Base-by-base conservation (phyloP, 2,888 invertebrate species). In the Cerastoderma edule region DNA sequence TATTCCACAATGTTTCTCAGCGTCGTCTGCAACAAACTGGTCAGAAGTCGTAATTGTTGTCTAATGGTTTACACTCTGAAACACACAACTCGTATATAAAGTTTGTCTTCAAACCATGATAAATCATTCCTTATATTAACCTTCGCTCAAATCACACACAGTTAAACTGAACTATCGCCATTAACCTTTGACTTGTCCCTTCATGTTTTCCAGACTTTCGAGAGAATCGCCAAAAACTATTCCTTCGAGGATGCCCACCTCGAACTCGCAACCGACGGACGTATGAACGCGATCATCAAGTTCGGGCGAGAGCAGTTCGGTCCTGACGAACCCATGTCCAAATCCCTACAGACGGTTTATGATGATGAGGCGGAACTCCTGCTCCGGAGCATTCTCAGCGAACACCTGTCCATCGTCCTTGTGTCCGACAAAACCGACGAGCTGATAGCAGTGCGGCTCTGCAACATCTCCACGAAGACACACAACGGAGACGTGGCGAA, bases 191-290 rank as follows among this genome's bases (percentile, higher is more conserved):
- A 16, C 46, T 2, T 2, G 16, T 46, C 19, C 46, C 1, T 2
- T 46, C n/a, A 16, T 46, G n/a, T 57, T 13, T 44, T 63, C 2
- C 27, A 63, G 63, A 27, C 30, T 10, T 6, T 63, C 2, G 63
- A 35, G 16, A 22, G 24, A 44, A 32, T 63, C n/a, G 16, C 6
- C 44, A 63, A 44, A 39, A 28, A 44, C 6, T 39, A 44, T 30
- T 24, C 24, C 16, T 39, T 75, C 8, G 35, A 46, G 6, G 56
- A 48, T 22, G 60, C 63, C 54, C 75, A 72, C 48, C n/a, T 75
- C 16, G 75, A 75, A 28, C 67, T 75, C 1, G 64, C 67, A 6
- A 53, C 71, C 2, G 75, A 72, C 27, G 57, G 48, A 10, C 48
- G 71, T 1, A 32, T 33, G 33, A 16, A 75, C 1, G 71, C 56